Conservation (phyloP, 2,113 vertebrate species). For the Mormyrus lacerda region DNA sequence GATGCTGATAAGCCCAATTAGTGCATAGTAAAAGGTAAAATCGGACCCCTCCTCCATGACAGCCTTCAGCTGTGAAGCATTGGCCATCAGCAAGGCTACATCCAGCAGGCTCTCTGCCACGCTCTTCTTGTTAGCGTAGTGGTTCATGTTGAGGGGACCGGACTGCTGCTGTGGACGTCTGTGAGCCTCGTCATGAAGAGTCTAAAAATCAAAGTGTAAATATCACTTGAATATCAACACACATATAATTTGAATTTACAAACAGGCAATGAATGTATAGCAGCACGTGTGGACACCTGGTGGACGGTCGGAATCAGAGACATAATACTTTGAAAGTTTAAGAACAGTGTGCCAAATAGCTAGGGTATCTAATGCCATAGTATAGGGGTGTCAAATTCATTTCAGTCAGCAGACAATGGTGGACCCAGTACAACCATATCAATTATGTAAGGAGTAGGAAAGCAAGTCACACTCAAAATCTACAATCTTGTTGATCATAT, state of each 20-base stretch:
- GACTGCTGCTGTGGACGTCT: neutral
- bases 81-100: slow-evolving; percentile 83
- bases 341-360: neutral
- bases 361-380: neutral
- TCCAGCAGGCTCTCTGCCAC: slow-evolving; percentile 75
- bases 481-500: neutral
- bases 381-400: neutral
- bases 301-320: neutral
- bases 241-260: neutral
- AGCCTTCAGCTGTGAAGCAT: slow-evolving; percentile 80
- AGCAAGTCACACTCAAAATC: neutral
- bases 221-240: neutral
- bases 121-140: slow-evolving; percentile 75
- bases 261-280: neutral
- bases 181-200: neutral
- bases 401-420: neutral
- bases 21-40: slow-evolving; percentile 68
- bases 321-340: no score
- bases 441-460: neutral
- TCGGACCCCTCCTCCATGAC: slow-evolving; percentile 71
- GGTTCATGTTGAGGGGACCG: slow-evolving; percentile 63
- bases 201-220: neutral
- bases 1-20: slow-evolving; percentile 72
- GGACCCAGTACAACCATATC: neutral
- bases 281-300: neutral